phyloP scores from a whole-genome alignment of 2,113 vertebrate species.

The Paedocypris sp. region DNA sequence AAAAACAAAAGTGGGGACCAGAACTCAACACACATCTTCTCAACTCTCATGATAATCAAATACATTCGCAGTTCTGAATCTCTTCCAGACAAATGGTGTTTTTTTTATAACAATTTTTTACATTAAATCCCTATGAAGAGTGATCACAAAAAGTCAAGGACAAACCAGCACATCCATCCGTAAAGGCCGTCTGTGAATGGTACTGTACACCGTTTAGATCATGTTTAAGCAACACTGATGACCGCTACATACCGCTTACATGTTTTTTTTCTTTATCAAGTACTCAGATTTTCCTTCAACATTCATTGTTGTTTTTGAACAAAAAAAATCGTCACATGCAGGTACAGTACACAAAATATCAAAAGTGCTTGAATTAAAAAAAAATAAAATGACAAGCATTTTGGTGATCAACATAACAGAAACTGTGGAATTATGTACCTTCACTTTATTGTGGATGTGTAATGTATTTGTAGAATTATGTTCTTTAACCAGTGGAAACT shows the following conservation, averaged over 20 bases:
- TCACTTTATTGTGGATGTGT: too few species aligned
- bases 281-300: background rate
- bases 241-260: constrained; percentile 59
- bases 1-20: too few species aligned
- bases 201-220: constrained; percentile 4
- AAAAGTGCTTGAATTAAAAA: too few species aligned
- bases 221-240: constrained; percentile 36
- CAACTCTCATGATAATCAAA: too few species aligned
- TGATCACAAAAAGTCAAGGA: background rate
- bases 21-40: too few species aligned
- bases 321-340: too few species aligned
- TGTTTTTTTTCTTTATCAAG: constrained; percentile 21
- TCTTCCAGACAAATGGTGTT: background rate
- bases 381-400: background rate
- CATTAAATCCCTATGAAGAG: background rate
- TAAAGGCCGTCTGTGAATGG: constrained; percentile 53
- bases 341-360: too few species aligned
- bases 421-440: too few species aligned
- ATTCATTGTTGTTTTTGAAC: constrained; percentile 6
- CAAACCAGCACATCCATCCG: constrained; percentile 2
- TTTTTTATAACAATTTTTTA: background rate
- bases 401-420: too few species aligned
- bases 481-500: too few species aligned
- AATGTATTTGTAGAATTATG: too few species aligned
- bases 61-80: background rate